Conservation (phyloP, 2,113 vertebrate species). For the Origma solitaria region DNA sequence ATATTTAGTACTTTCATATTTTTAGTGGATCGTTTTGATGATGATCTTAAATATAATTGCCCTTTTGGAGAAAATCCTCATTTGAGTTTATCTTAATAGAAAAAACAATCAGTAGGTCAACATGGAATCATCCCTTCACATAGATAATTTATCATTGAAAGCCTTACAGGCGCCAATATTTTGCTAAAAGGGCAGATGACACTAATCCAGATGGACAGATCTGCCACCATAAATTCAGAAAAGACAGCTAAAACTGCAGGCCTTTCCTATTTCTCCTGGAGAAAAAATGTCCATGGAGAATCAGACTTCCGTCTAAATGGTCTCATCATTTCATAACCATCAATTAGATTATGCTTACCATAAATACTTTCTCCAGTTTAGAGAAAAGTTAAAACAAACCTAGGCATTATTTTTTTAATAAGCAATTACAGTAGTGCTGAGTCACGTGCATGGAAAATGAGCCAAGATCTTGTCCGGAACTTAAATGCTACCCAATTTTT, state of each 20-base stretch:
- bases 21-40: neutral
- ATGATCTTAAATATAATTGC: neutral
- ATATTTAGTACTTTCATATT: neutral
- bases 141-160: constrained; percentile 33
- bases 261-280: constrained; percentile 16
- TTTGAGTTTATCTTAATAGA: neutral
- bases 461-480: neutral
- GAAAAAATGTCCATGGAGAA: neutral
- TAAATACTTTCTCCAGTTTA: neutral
- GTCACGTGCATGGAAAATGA: neutral
- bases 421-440: neutral
- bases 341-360: neutral
- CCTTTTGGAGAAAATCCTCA: neutral
- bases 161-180: neutral
- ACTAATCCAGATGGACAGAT: constrained; percentile 27
- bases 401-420: neutral
- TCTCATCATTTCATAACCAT: neutral
- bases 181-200: constrained; percentile 19
- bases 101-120: neutral
- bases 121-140: neutral
- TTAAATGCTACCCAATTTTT: neutral
- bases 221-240: constrained; percentile 48
- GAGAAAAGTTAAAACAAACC: neutral
- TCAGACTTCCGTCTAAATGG: constrained; percentile 28
- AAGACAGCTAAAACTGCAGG: constrained; percentile 2